Conservation (phyloP, 2,113 vertebrate species). For the Girardinichthys multiradiatus region DNA sequence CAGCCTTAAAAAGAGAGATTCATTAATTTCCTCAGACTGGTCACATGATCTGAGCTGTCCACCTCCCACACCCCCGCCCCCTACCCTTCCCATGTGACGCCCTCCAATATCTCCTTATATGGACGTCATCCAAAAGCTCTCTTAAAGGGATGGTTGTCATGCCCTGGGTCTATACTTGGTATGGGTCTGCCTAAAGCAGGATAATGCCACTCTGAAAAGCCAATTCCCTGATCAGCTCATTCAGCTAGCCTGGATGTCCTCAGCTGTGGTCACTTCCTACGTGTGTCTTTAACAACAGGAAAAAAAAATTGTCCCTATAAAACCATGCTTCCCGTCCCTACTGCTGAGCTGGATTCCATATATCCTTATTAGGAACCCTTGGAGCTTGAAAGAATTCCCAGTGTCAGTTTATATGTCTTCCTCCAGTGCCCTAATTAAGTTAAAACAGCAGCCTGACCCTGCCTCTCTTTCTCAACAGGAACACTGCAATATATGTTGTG, state of each 20-base stretch:
- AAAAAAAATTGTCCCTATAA: constrained; percentile 23
- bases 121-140: constrained; percentile 75
- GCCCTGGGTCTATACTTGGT: constrained; percentile 47
- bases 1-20: constrained; percentile 65
- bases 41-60: constrained; percentile 69
- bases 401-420: constrained; percentile 59
- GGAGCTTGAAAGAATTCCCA: constrained; percentile 55
- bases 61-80: no score
- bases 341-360: constrained; percentile 46
- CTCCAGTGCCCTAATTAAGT: constrained; percentile 69
- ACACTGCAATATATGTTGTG: neutral
- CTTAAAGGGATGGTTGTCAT: constrained; percentile 74
- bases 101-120: constrained; percentile 75
- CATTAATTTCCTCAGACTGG: constrained; percentile 67
- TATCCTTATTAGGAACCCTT: constrained; percentile 73
- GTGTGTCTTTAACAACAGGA: constrained; percentile 8
- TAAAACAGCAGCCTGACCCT: constrained; percentile 42
- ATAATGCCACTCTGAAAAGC: constrained; percentile 34
- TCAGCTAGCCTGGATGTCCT: constrained; percentile 19
- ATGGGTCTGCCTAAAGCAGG: constrained; percentile 32
- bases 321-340: constrained; percentile 55
- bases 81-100: constrained; percentile 72
- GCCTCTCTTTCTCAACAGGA: constrained; percentile 32
- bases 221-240: constrained; percentile 44
- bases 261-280: constrained; percentile 62